Percentiles rank a stretch among this genome's conserved stretches.
phyloP scores from a whole-genome alignment of 2,888 invertebrate genomes.

The Zeuzera pyrina region DNA sequence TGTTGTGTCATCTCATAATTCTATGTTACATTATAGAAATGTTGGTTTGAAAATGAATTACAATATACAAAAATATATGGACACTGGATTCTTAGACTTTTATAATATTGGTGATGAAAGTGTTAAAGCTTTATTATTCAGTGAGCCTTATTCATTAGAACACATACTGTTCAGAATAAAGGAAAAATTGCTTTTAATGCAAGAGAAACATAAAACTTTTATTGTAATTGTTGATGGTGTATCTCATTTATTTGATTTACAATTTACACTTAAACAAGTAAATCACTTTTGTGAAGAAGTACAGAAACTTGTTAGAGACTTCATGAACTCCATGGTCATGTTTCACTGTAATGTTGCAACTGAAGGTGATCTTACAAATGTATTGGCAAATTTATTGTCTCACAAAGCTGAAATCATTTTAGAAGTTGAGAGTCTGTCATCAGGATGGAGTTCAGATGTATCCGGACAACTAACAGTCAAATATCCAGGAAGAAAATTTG shows the following conservation, averaged over 20 bases:
- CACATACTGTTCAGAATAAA: conserved; percentile 49
- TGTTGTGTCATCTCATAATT: conserved; percentile 79
- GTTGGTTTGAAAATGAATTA: conserved; percentile 83
- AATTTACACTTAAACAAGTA: conserved; percentile 64
- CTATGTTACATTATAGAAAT: conserved; percentile 81
- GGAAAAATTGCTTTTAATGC: conserved; percentile 40
- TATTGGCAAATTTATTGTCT: conserved; percentile 73
- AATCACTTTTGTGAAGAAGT: conserved; percentile 62
- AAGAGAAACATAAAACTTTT: conserved; percentile 45
- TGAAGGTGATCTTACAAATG: conserved; percentile 69
- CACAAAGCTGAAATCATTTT: conserved; percentile 77
- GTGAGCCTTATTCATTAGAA: conserved; percentile 39
- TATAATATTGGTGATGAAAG: conserved; percentile 41
- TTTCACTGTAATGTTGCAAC: conserved; percentile 74
- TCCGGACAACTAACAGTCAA: conserved; percentile 78
- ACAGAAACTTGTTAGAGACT: conserved; percentile 39
- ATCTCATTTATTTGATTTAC: conserved; percentile 79
- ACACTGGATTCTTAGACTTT: conserved; percentile 40
- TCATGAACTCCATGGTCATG: conserved; percentile 50
- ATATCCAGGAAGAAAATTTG: conserved; percentile 46
- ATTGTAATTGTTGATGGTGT: conserved; percentile 81
- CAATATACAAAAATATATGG: conserved; percentile 70
- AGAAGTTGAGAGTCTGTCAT: conserved; percentile 77
- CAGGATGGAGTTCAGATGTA: conserved; percentile 81
- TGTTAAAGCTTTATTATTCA: conserved; percentile 26